phyloP scores from a whole-genome alignment of 1,140 invertebrate genomes.

The Drosophila repleta region DNA sequence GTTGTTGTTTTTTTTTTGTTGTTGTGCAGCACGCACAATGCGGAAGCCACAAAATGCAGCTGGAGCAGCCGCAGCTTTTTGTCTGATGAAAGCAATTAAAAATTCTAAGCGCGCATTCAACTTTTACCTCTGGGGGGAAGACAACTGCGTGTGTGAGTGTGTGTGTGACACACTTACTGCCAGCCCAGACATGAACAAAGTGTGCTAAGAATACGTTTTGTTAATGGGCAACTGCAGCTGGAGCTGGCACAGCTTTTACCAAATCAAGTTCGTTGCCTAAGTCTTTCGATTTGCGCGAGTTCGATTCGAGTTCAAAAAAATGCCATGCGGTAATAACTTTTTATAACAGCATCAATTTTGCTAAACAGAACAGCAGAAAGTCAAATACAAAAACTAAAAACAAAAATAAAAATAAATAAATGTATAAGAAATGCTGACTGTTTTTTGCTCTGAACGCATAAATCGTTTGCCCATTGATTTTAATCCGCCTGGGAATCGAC shows the following conservation, averaged over 20 bases:
- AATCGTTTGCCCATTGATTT: constrained; percentile 62
- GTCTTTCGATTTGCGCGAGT: constrained; percentile 58
- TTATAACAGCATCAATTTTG: constrained; percentile 73
- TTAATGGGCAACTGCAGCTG: constrained; percentile 7
- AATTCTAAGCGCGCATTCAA: constrained; percentile 72
- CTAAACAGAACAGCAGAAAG: constrained; percentile 45
- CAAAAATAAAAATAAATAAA: constrained; percentile 26
- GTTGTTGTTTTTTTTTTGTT: constrained; percentile 11
- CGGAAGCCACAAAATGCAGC: constrained; percentile 68
- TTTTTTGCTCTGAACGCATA: constrained; percentile 62
- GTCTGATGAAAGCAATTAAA: constrained; percentile 72
- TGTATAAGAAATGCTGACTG: constrained; percentile 36
- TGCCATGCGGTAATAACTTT: constrained; percentile 60
- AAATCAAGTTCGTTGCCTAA: constrained; percentile 71
- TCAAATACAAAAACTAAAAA: not conserved
- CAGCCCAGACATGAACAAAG: constrained; percentile 15
- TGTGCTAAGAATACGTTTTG: constrained; percentile 13
- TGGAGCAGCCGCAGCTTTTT: constrained; percentile 5
- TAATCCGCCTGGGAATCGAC: constrained; percentile 80
- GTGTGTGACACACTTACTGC: constrained; percentile 32
- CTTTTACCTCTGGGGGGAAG: constrained; percentile 52
- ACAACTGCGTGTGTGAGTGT: constrained; percentile 2
- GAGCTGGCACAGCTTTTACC: too few relatives aligned
- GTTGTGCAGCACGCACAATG: constrained; percentile 63
- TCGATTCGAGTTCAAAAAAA: constrained; percentile 15